Evolutionary conservation across 2,113 vertebrate species (phyloP).

Genomic region (mouse (Mus musculus)): DNA sequence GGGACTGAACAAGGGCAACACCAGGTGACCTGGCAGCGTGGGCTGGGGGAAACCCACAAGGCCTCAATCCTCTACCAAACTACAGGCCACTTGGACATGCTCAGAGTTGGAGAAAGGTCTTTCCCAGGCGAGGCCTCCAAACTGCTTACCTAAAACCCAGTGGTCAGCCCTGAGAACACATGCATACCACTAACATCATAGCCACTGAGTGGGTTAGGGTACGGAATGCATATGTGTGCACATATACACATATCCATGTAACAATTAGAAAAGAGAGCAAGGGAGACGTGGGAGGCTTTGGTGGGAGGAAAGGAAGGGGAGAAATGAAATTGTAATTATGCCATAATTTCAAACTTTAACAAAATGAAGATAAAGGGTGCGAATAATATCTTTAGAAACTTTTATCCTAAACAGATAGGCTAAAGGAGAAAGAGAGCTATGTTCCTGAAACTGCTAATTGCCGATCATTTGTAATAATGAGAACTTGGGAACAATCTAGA

Average conservation of each 20-base stretch:
- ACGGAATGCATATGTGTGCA: no score
- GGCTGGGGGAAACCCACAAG: background rate
- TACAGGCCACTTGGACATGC: background rate
- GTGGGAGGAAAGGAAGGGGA: background rate
- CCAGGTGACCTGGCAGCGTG: no score
- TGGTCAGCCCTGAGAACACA: background rate
- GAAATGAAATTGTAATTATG: background rate
- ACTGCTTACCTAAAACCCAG: no score
- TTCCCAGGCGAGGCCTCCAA: background rate
- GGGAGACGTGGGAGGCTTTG: no score
- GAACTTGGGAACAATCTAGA: background rate
- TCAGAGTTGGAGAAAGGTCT: background rate
- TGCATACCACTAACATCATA: background rate
- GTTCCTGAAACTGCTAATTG: background rate
- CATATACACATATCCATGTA: background rate
- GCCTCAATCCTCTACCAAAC: background rate
- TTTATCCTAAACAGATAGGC: slow-evolving; percentile 28
- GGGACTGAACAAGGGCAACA: no score
- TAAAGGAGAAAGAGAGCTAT: background rate
- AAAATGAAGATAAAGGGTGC: background rate
- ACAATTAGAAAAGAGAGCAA: background rate
- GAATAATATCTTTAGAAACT: slow-evolving; percentile 43
- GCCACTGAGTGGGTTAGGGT: no score
- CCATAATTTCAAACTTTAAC: background rate
- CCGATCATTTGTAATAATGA: slow-evolving; percentile 14